Percentiles rank a stretch among this genome's conserved stretches.
Evolutionary conservation across 2,888 invertebrate species (phyloP).

Genomic region (Netelia fuscicornis): DNA sequence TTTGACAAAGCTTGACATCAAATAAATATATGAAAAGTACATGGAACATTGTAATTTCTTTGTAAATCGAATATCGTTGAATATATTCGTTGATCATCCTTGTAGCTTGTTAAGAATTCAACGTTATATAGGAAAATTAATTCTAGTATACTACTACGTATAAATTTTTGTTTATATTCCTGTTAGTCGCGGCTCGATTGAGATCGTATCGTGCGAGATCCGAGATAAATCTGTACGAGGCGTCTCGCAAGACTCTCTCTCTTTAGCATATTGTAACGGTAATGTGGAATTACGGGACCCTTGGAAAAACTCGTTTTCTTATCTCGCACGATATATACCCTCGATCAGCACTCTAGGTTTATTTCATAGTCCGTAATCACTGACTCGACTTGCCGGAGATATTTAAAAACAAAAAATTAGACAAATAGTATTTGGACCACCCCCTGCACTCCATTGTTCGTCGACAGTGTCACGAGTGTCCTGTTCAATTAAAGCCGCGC

Average conservation of each 20-base stretch:
- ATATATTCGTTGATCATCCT: neutral
- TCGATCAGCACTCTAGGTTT: conserved; percentile 4
- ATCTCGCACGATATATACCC: conserved; percentile 60
- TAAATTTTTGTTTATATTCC: neutral
- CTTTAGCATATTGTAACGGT: conserved; percentile 58
- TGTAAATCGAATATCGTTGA: neutral
- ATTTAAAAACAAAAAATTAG: conserved; percentile 19
- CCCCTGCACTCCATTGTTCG: conserved; percentile 71
- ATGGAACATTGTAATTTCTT: neutral
- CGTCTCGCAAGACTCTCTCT: neutral
- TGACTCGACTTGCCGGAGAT: conserved; percentile 50
- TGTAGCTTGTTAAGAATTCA: conserved; percentile 1
- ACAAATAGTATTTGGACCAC: conserved; percentile 74
- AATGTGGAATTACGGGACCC: conserved; percentile 51
- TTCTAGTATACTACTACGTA: neutral
- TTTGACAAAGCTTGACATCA: neutral
- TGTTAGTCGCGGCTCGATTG: neutral
- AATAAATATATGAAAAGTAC: conserved; percentile 1
- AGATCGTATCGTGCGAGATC: conserved; percentile 30
- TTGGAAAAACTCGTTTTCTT: conserved; percentile 59
- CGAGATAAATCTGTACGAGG: conserved; percentile 9
- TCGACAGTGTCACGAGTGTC: conserved; percentile 72
- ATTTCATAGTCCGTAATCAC: conserved; percentile 5
- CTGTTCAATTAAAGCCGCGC: conserved; percentile 79
- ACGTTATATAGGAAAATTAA: neutral